Percentiles rank a stretch among this genome's conserved stretches.
These are phyloP conservation scores for Nesoenas mayeri DNA, from an alignment of 2,113 vertebrate species.

Conservation along the genomic window DNA sequence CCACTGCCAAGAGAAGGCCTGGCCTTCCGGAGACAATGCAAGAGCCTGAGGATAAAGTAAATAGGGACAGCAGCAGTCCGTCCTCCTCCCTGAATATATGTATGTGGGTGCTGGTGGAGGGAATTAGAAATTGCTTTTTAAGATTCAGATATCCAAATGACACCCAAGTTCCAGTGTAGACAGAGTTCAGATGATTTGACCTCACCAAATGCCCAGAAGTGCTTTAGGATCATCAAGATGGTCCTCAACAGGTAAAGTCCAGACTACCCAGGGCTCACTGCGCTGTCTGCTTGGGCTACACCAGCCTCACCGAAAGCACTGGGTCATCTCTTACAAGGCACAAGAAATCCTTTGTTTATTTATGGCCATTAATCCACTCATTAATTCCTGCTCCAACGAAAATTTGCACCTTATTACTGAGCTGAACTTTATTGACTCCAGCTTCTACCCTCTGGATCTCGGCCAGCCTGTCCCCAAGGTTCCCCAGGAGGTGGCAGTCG, in stretches of 20 bases:
- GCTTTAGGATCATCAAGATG: neutral
- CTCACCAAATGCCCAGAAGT: neutral
- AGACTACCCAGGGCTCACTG: neutral
- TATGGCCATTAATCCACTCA: neutral
- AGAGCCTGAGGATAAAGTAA: neutral
- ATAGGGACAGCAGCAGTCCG: neutral
- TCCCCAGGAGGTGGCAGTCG: neutral
- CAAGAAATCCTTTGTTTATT: neutral
- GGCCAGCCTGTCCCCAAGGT: neutral
- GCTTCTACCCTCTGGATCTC: neutral
- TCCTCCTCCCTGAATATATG: neutral
- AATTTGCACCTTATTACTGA: neutral
- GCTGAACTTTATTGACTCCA: neutral
- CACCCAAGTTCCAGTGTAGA: neutral
- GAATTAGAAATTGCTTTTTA: neutral
- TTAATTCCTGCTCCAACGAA: neutral
- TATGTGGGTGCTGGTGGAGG: neutral
- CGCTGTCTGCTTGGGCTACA: neutral
- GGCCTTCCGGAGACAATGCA: neutral
- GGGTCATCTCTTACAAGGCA: neutral
- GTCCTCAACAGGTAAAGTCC: neutral
- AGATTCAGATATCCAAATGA: neutral
- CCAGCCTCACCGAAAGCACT: neutral
- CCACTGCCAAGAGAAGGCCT: neutral
- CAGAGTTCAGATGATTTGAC: neutral